These are phyloP conservation scores for Galerucella nymphaeae DNA, from an alignment of 2,888 invertebrate genomes.

Conservation along the genomic window DNA sequence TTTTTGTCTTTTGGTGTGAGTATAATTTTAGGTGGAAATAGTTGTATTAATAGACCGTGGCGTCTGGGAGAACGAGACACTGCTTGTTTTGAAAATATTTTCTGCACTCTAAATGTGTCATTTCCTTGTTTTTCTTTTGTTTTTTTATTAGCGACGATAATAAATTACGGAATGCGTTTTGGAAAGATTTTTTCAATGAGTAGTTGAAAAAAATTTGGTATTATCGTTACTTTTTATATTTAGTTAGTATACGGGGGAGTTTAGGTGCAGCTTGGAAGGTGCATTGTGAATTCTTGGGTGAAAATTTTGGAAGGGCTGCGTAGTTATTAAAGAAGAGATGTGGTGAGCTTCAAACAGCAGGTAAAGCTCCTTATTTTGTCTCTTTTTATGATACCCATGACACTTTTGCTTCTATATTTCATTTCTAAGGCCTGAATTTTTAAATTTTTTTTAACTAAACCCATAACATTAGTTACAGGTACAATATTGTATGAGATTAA, in stretches of 20 bases:
- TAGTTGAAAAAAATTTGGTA: neutral
- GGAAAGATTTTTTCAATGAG: neutral
- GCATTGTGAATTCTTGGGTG: no score
- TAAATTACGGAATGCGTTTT: neutral
- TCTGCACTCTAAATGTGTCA: constrained; percentile 25
- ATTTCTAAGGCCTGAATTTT: no score
- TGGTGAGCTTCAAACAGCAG: no score
- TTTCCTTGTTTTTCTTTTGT: constrained; percentile 21
- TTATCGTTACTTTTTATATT: neutral
- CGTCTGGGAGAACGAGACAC: constrained; percentile 23
- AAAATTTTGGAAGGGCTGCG: no score
- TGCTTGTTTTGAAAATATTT: constrained; percentile 18
- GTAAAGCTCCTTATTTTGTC: no score
- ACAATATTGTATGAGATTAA: neutral
- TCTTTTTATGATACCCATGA: no score
- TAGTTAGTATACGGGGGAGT: no score
- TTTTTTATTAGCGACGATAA: neutral
- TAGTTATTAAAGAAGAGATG: no score
- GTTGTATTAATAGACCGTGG: constrained; percentile 25
- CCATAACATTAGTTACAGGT: neutral
- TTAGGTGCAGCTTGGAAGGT: no score
- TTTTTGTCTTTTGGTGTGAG: constrained; percentile 24
- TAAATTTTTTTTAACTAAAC: no score
- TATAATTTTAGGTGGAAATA: constrained; percentile 13
- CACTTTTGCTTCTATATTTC: no score